These are phyloP conservation scores for Trogon surrucura DNA, from an alignment of 2,113 vertebrate species.

Conservation along the genomic window DNA sequence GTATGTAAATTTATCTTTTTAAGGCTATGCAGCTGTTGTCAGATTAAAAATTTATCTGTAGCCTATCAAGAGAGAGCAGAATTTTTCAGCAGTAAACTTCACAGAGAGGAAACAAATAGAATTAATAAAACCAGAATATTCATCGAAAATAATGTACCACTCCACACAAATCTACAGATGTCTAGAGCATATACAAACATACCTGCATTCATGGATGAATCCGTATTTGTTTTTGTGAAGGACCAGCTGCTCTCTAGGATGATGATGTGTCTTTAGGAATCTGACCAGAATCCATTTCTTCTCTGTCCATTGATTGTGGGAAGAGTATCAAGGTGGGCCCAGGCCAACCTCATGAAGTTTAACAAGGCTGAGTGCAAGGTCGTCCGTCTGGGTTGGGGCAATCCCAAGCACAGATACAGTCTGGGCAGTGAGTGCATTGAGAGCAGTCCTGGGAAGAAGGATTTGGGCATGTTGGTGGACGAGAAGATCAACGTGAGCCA, in stretches of 20 bases:
- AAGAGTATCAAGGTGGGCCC: neutral
- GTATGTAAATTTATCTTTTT: conserved; percentile 48
- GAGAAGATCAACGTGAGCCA: too few relatives aligned
- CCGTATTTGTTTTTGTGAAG: neutral
- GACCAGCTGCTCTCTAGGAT: neutral
- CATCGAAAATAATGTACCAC: conserved; percentile 11
- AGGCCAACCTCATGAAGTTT: too few relatives aligned
- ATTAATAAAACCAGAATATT: conserved; percentile 55
- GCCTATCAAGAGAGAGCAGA: neutral
- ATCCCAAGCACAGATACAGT: too few relatives aligned
- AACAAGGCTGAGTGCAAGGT: too few relatives aligned
- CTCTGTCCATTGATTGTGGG: neutral
- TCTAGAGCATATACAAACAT: neutral
- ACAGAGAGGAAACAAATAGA: conserved; percentile 27
- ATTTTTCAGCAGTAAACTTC: conserved; percentile 2
- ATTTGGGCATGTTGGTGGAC: too few relatives aligned
- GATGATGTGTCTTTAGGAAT: neutral
- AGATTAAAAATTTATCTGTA: conserved; percentile 56
- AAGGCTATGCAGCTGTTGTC: conserved; percentile 13
- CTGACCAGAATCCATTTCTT: conserved; percentile 7
- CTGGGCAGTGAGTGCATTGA: too few relatives aligned
- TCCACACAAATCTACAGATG: neutral
- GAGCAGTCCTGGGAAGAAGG: too few relatives aligned
- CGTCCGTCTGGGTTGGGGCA: too few relatives aligned
- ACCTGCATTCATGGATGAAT: neutral